phyloP scores from a whole-genome alignment of 2,113 vertebrate genomes.

The Pomatostomus ruficeps region DNA sequence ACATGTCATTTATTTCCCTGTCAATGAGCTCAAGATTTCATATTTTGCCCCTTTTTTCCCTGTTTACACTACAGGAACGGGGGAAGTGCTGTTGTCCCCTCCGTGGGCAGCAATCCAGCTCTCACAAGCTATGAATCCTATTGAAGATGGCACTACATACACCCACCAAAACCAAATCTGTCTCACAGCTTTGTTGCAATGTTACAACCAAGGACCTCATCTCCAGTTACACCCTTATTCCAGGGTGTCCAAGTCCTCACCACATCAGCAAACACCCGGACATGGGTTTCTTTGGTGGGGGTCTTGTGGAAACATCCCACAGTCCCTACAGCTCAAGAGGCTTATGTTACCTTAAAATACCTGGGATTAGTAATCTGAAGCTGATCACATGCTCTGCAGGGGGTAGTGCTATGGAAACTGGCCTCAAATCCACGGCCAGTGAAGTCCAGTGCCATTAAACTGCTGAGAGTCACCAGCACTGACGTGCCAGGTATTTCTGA shows the following conservation, averaged over 20 bases:
- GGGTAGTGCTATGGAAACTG: not conserved
- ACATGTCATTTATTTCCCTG: not conserved
- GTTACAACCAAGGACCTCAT: not conserved
- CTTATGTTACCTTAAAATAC: not conserved
- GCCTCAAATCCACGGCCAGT: not conserved
- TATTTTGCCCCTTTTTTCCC: not conserved
- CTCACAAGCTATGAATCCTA: not conserved
- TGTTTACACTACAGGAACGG: not conserved
- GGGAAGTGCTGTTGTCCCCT: not conserved
- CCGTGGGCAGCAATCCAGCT: not conserved
- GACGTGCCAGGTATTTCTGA: not conserved
- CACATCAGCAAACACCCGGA: fast-evolving
- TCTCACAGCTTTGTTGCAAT: not conserved
- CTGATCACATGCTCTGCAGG: not conserved
- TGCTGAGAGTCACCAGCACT: not conserved
- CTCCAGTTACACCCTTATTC: not conserved
- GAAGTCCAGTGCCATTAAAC: not conserved
- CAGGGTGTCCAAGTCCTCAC: not conserved
- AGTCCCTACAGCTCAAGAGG: not conserved
- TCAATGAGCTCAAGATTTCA: not conserved
- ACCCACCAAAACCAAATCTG: not conserved
- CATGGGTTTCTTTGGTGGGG: not conserved
- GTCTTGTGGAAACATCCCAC: not conserved
- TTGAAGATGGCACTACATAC: fast-evolving
- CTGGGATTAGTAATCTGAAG: not conserved